phyloP scores from a whole-genome alignment of 2,797 vertebrate species.

The Tarsius wallacei region DNA sequence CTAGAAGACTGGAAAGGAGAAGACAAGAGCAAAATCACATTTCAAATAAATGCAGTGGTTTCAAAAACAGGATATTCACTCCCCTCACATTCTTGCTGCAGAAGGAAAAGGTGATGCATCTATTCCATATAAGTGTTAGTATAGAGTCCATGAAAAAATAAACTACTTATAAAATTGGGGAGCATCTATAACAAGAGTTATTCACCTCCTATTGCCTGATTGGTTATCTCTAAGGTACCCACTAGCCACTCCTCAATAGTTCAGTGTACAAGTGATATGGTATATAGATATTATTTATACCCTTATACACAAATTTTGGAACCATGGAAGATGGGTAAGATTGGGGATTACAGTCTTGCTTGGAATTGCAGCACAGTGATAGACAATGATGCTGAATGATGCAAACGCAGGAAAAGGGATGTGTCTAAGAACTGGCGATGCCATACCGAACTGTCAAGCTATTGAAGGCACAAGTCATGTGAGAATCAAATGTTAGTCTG shows the following conservation, averaged over 20 bases:
- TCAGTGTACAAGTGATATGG: not conserved
- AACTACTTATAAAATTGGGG: not conserved
- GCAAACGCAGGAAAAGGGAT: not conserved
- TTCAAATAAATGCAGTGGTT: not conserved
- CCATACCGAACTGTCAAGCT: accelerated
- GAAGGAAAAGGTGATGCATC: not conserved
- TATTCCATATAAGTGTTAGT: not conserved
- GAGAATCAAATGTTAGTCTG: not conserved
- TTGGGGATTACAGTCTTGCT: not conserved
- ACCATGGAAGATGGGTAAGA: not conserved
- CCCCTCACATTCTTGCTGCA: not conserved
- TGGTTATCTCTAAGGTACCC: not conserved
- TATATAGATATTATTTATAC: not conserved
- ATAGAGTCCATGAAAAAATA: not conserved
- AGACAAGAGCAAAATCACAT: not conserved
- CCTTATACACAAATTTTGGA: not conserved
- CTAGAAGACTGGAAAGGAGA: not conserved
- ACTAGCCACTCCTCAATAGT: not conserved
- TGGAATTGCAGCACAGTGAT: not conserved
- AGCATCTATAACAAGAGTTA: not conserved
- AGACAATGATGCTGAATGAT: not conserved
- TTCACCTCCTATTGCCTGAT: not conserved
- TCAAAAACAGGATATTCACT: not conserved
- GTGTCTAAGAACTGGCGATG: not conserved
- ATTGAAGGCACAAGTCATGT: not conserved